These are phyloP conservation scores for Gonioctena quinquepunctata DNA, from an alignment of 1,140 invertebrate species.

Conservation along the genomic window DNA sequence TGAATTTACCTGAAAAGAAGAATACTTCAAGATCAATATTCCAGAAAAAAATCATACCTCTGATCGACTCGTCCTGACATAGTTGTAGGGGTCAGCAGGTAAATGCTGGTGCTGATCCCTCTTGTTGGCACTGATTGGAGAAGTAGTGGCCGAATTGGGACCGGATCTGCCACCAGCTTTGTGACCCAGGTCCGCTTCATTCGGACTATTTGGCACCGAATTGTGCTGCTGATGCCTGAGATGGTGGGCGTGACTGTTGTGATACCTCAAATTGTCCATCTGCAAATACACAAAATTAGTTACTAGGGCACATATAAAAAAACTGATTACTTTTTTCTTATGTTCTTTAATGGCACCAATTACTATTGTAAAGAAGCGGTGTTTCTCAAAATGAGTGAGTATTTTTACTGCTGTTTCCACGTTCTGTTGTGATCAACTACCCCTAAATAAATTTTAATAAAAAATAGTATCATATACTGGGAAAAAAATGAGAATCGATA, in stretches of 20 bases:
- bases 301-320: no score
- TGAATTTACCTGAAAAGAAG: no score
- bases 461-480: no score
- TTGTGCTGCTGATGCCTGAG: slow-evolving; percentile 62
- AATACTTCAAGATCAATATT: not conserved
- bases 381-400: no score
- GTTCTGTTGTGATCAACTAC: no score
- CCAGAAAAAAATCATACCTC: slow-evolving; percentile 13
- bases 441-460: no score
- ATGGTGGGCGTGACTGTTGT: slow-evolving; percentile 59
- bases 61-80: slow-evolving; percentile 28
- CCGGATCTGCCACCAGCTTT: slow-evolving; percentile 54
- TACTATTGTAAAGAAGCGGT: no score
- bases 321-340: not conserved
- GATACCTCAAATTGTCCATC: slow-evolving; percentile 59
- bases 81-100: slow-evolving; percentile 32
- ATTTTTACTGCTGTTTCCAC: no score
- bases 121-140: slow-evolving; percentile 59
- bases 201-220: slow-evolving; percentile 82
- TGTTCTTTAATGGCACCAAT: no score
- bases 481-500: no score
- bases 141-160: slow-evolving; percentile 62
- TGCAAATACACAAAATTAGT: no score
- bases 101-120: slow-evolving; percentile 51
- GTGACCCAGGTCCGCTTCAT: slow-evolving; percentile 63